phyloP scores from a whole-genome alignment of 2,113 vertebrate species.

The Saccopteryx bilineata region DNA sequence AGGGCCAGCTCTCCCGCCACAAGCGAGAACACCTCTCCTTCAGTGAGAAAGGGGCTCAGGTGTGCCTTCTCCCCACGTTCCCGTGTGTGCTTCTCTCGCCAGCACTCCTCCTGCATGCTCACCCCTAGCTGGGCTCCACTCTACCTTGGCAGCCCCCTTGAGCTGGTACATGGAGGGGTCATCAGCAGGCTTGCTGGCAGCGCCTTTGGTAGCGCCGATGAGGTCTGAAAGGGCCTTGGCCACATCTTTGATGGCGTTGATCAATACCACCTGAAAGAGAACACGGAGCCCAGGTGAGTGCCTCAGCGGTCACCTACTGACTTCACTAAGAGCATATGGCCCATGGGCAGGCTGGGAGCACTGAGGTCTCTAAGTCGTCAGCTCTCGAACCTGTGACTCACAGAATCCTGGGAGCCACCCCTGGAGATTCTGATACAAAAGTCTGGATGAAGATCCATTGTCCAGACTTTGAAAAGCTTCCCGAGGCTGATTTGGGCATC shows the following conservation, averaged over 20 bases:
- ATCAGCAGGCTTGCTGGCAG: conserved; percentile 96
- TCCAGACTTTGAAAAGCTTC: neutral
- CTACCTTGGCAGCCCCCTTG: conserved; percentile 98
- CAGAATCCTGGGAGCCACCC: no score
- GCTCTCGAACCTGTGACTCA: neutral
- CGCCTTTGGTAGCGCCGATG: conserved; percentile 98
- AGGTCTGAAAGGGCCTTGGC: conserved; percentile 98
- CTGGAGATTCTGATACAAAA: neutral
- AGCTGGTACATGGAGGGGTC: conserved; percentile 99
- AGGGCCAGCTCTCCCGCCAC: neutral
- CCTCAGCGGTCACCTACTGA: neutral
- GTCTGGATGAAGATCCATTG: neutral
- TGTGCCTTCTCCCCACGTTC: no score
- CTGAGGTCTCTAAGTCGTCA: rapidly evolving
- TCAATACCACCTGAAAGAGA: conserved; percentile 94
- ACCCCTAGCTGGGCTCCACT: neutral
- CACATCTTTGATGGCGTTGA: conserved; percentile 98
- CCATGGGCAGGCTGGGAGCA: rapidly evolving
- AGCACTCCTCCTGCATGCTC: neutral
- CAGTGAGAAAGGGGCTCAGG: neutral
- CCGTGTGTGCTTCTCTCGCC: neutral
- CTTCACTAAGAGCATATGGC: neutral
- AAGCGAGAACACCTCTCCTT: neutral
- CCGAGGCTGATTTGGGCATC: neutral
- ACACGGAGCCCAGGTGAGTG: rapidly evolving